phyloP scores from a whole-genome alignment of 2,797 vertebrate genomes.

The Aulostomus chinensis region DNA sequence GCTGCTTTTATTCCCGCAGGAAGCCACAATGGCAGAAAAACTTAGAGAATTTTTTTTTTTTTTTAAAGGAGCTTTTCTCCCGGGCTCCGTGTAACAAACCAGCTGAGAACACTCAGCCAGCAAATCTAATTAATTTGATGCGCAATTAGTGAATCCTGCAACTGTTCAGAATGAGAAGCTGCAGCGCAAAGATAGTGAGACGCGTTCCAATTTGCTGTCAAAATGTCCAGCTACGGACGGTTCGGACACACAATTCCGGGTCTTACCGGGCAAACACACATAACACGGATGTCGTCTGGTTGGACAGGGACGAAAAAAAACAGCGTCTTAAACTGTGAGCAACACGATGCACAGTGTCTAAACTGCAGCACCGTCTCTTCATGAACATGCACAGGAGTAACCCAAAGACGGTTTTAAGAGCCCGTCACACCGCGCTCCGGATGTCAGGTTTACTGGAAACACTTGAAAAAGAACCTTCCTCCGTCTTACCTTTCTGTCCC shows the following conservation, averaged over 20 bases:
- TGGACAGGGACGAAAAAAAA: background rate
- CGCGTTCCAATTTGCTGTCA: too few species aligned
- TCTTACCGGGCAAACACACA: slow-evolving; percentile 15
- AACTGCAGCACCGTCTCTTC: slow-evolving; percentile 21
- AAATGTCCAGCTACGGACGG: slow-evolving; percentile 27
- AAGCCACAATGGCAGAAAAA: slow-evolving; percentile 14
- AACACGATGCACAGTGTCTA: slow-evolving; percentile 10
- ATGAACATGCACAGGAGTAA: slow-evolving; percentile 20
- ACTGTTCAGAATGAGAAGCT: too few species aligned
- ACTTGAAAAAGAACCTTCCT: slow-evolving; percentile 44
- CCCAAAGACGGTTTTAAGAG: slow-evolving; percentile 6
- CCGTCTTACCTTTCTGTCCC: slow-evolving; percentile 14
- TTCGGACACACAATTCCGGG: background rate
- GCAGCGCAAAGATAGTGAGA: too few species aligned
- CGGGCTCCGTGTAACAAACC: too few species aligned
- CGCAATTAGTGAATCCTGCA: too few species aligned
- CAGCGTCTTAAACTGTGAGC: slow-evolving; percentile 39
- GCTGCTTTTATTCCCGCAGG: background rate
- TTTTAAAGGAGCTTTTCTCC: background rate
- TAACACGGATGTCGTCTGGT: slow-evolving; percentile 11
- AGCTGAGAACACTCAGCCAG: too few species aligned
- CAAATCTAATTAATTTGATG: slow-evolving; percentile 20
- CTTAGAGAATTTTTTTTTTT: slow-evolving; percentile 18
- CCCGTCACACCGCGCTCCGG: background rate
- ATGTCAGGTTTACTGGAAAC: too few species aligned